Percentiles rank a stretch among this genome's conserved stretches.
Conservation (phyloP, 2,113 vertebrate genomes). For the Bubalus kerabau region DNA sequence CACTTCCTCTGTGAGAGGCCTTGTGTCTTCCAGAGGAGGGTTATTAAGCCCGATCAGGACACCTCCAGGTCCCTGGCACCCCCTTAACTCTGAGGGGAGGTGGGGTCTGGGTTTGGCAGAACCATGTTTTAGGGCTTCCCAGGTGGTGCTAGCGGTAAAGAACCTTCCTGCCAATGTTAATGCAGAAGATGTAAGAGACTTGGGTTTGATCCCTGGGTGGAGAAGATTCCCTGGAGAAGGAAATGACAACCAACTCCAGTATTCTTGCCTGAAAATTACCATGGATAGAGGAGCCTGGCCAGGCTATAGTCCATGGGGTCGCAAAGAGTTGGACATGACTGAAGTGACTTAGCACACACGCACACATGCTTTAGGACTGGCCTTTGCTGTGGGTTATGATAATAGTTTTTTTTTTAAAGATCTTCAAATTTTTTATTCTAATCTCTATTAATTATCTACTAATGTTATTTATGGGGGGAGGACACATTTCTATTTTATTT, state of each 20-base stretch:
- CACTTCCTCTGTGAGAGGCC: neutral
- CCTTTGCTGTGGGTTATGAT: neutral
- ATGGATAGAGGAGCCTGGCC: neutral
- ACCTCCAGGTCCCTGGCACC: no score
- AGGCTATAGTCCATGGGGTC: neutral
- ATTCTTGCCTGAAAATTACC: neutral
- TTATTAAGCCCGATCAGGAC: neutral
- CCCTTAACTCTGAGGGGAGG: neutral
- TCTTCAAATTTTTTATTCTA: neutral
- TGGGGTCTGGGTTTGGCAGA: neutral
- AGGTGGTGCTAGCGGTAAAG: neutral
- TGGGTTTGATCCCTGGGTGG: neutral
- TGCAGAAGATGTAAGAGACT: neutral
- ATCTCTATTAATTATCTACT: neutral
- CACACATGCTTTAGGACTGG: neutral
- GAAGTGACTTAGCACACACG: no score
- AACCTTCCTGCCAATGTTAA: neutral
- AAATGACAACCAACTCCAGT: neutral
- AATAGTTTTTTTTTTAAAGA: neutral
- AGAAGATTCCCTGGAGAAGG: neutral
- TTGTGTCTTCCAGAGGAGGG: neutral
- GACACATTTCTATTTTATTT: neutral
- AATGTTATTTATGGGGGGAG: neutral
- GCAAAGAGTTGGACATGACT: neutral
- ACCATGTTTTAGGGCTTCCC: neutral